Percentiles rank a stretch among this genome's conserved stretches.
These are phyloP conservation scores for Tachuris rubrigastra DNA, from an alignment of 2,113 vertebrate species.

Conservation along the genomic window DNA sequence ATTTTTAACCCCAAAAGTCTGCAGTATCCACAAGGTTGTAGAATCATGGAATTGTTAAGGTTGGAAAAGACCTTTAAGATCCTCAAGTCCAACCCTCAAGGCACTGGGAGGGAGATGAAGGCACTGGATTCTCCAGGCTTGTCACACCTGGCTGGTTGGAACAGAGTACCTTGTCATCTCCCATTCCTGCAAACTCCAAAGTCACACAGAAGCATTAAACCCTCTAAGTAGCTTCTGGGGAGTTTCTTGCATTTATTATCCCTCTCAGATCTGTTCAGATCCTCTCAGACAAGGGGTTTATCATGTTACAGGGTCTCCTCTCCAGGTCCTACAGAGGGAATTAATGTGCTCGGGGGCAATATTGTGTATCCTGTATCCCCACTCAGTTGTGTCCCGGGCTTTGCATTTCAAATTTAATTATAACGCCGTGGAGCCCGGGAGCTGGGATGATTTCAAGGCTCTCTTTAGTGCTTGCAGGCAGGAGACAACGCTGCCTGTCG, in stretches of 20 bases:
- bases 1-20: not conserved
- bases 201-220: not conserved
- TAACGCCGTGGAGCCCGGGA: not conserved
- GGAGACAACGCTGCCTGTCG: fast-evolving
- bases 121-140: not conserved
- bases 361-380: fast-evolving
- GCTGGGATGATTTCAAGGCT: fast-evolving
- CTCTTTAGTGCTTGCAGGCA: fast-evolving
- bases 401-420: not conserved
- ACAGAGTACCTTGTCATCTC: fast-evolving
- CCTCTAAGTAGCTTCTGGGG: not conserved
- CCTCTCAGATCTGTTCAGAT: not conserved
- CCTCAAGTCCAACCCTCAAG: not conserved
- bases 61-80: not conserved
- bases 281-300: not conserved
- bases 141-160: fast-evolving
- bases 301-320: not conserved
- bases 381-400: not conserved
- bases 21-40: not conserved
- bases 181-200: not conserved
- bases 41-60: not conserved
- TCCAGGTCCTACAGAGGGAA: not conserved
- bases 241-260: not conserved
- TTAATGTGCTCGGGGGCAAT: not conserved
- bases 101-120: not conserved